phyloP scores from a whole-genome alignment of 2,113 vertebrate species.

The Himantopus leucocephalus region DNA sequence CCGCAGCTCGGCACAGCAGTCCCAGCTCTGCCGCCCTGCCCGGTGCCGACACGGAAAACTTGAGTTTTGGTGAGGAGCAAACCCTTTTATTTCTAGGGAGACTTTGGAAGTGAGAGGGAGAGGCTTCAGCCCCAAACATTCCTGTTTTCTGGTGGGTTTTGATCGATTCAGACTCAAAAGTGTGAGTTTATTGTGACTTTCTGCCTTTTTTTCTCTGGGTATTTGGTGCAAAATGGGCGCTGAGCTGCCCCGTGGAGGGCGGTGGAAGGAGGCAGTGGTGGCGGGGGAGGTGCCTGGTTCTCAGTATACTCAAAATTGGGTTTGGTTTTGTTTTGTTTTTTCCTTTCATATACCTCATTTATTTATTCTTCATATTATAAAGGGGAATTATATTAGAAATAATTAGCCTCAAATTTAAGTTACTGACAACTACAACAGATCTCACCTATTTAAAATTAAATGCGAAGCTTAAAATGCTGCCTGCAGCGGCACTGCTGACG shows the following conservation, averaged over 20 bases:
- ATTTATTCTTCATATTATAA: neutral
- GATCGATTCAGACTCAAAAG: neutral
- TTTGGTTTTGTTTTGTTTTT: too few species aligned
- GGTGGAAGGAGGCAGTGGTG: neutral
- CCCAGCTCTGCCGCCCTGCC: neutral
- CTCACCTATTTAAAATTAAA: neutral
- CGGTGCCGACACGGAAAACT: neutral
- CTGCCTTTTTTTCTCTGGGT: neutral
- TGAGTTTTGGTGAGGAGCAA: neutral
- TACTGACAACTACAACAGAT: neutral
- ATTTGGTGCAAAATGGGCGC: neutral
- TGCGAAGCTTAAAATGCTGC: too few species aligned
- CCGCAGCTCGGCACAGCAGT: too few species aligned
- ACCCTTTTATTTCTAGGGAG: neutral
- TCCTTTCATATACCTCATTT: neutral
- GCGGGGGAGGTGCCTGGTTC: neutral
- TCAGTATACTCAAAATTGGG: accelerated
- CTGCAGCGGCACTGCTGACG: neutral
- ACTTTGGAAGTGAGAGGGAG: neutral
- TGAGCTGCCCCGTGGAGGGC: neutral
- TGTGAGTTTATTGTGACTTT: neutral
- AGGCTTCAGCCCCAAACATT: neutral
- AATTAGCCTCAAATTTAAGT: neutral
- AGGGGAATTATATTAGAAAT: neutral
- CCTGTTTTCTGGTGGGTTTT: neutral